Evolutionary conservation across 2,113 vertebrate genomes (phyloP).

Genomic region (Leiothrix lutea): DNA sequence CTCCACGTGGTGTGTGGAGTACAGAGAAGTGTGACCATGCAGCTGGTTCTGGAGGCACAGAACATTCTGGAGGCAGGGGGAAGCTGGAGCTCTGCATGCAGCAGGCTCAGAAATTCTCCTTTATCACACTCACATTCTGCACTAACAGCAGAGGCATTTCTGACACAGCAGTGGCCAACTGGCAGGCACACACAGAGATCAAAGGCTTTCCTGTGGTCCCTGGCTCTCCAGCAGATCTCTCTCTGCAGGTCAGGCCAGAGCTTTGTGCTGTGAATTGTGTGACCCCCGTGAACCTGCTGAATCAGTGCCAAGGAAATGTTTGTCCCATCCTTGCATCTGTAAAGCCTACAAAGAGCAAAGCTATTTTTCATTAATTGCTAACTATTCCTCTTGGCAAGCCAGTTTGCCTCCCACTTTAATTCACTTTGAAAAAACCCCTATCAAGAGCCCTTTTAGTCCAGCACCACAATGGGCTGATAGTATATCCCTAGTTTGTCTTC

Average conservation of each 20-base stretch:
- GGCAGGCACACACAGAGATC: slow-evolving; percentile 10
- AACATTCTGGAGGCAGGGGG: neutral
- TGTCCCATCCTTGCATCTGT: slow-evolving; percentile 24
- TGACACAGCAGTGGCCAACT: slow-evolving; percentile 22
- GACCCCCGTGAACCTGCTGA: slow-evolving; percentile 21
- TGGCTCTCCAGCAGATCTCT: neutral
- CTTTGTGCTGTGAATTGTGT: slow-evolving; percentile 38
- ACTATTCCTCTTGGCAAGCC: slow-evolving; percentile 22
- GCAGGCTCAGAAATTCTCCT: neutral
- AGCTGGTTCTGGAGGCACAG: neutral
- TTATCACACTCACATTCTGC: neutral
- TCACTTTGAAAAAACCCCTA: neutral
- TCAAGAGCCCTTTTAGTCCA: neutral
- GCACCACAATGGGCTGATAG: neutral
- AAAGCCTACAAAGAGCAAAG: slow-evolving; percentile 22
- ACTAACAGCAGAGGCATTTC: slow-evolving; percentile 1
- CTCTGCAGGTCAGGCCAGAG: neutral
- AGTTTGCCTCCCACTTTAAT: slow-evolving; percentile 23
- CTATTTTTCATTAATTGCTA: slow-evolving; percentile 42
- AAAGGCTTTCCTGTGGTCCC: neutral
- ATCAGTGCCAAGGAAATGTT: slow-evolving; percentile 3
- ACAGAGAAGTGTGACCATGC: neutral
- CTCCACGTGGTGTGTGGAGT: neutral
- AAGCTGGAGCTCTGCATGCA: neutral
- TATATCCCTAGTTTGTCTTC: neutral